These are phyloP conservation scores for Holocentrus rufus DNA, from an alignment of 2,797 vertebrate species.

Conservation along the genomic window DNA sequence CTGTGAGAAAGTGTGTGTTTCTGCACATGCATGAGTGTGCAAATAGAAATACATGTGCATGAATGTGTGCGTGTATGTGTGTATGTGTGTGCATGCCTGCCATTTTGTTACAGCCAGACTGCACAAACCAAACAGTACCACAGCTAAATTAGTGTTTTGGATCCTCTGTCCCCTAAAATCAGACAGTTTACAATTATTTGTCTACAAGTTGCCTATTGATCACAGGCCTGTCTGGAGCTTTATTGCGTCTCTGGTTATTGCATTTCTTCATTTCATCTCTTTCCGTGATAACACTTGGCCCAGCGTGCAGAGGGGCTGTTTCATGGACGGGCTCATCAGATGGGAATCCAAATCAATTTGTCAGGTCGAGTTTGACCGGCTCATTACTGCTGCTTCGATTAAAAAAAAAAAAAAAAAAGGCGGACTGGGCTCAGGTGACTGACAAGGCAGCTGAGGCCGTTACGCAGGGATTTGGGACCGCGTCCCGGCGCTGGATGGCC, in stretches of 20 bases:
- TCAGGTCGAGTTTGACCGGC: slow-evolving; percentile 75
- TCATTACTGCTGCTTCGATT: slow-evolving; percentile 76
- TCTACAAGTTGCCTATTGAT: slow-evolving; percentile 53
- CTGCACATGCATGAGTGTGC: slow-evolving; percentile 32
- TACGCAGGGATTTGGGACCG: slow-evolving; percentile 74
- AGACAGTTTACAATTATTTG: slow-evolving; percentile 46
- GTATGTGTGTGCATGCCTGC: slow-evolving; percentile 34
- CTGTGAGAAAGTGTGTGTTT: slow-evolving; percentile 6
- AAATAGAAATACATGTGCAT: slow-evolving; percentile 33
- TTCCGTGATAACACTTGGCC: slow-evolving; percentile 62
- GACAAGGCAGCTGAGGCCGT: slow-evolving; percentile 80
- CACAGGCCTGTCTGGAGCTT: slow-evolving; percentile 53
- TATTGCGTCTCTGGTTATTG: slow-evolving; percentile 72
- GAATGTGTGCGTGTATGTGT: no score
- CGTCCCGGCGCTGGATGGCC: slow-evolving; percentile 65
- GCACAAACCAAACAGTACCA: slow-evolving; percentile 14
- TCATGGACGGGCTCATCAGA: slow-evolving; percentile 70
- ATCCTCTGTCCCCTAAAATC: slow-evolving; percentile 51
- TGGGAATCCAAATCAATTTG: slow-evolving; percentile 82
- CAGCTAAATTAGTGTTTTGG: slow-evolving; percentile 22
- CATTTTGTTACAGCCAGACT: slow-evolving; percentile 23
- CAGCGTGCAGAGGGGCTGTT: slow-evolving; percentile 40
- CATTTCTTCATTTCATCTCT: slow-evolving; percentile 65
- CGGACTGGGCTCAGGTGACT: slow-evolving; percentile 75
- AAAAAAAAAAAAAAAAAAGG: no score